Evolutionary conservation across 2,888 invertebrate species (phyloP), one percentile per base, ranked within the genome.

Genomic region (Papilio demoleus): DNA sequence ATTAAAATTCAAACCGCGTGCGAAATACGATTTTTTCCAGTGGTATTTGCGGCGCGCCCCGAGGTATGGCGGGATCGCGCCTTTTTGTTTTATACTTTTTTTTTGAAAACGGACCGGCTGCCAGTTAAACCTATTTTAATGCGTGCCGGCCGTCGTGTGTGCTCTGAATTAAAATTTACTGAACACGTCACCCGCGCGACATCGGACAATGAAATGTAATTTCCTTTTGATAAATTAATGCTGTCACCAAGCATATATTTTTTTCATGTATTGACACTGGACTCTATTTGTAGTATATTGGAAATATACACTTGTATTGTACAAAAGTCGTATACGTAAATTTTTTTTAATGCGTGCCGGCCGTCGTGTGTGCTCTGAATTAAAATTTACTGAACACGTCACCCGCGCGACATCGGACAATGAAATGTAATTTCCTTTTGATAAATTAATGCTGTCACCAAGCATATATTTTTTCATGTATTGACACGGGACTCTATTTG

Each of bases 1-100:
- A 93, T 93, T 93, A 93, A 92, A 92, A 93, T 93, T 93, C 93
- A 93, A 91, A 90, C 88, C 90, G 88, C 93, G 93, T 92, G 88
- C 91, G 91, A 89, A 92, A 92, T 91, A 90, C 92, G 92, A 92
- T 92, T 92, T 92, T 92, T 92, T 92, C 88, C 87, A 82, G 82
- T 85, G 93, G 93, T 91, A 93, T 92, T 90, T 90, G 91, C 85
- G 91, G 91, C 86, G 88, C 81, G 87, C 86, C 82, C 82, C 84
- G 86, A 87, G 91, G 88, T 90, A 90, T 90, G 88, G 89, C 89
- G 86, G 86, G 90, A 88, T 87, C 88, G 88, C 88, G 88, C 86
- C 88, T 88, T 88, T 90, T 90, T 89, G 87, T 90, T 89, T 91
- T 90, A 86, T 53, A 31, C 53, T 88, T 90, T 88, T 84, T 88